Evolutionary conservation across 2,888 invertebrate species (phyloP).

Genomic region (Tinea pellionella): DNA sequence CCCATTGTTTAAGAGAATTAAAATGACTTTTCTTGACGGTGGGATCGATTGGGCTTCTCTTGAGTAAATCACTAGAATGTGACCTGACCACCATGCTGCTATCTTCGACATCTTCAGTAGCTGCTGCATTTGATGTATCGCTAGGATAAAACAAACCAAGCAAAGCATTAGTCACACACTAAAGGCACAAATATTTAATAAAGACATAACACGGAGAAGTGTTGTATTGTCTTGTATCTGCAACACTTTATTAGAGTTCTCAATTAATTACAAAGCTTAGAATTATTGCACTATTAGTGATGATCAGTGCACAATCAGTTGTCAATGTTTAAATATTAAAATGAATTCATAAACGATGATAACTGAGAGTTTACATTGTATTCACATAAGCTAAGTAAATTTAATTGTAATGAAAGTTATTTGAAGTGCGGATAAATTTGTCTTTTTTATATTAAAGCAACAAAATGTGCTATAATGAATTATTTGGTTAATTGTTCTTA

Average conservation of each 20-base stretch:
- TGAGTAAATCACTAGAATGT: slow-evolving; percentile 81
- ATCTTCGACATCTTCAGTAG: slow-evolving; percentile 64
- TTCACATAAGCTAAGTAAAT: slow-evolving; percentile 49
- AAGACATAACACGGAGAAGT: slow-evolving; percentile 25
- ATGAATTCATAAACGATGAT: slow-evolving; percentile 41
- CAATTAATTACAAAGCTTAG: slow-evolving; percentile 63
- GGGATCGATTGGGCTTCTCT: slow-evolving; percentile 73
- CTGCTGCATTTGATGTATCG: slow-evolving; percentile 63
- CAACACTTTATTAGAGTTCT: slow-evolving; percentile 37
- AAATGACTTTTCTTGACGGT: slow-evolving; percentile 74
- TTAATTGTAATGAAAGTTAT: slow-evolving; percentile 27
- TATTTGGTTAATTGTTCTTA: slow-evolving; percentile 5
- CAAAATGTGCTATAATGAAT: slow-evolving; percentile 2
- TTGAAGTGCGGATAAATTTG: slow-evolving; percentile 56
- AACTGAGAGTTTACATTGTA: slow-evolving; percentile 52
- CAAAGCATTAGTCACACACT: slow-evolving; percentile 71
- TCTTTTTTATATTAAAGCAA: not conserved
- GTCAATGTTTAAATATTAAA: slow-evolving; percentile 28
- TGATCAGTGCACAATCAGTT: slow-evolving; percentile 58
- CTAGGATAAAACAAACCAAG: slow-evolving; percentile 69
- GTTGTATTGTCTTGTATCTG: slow-evolving; percentile 58
- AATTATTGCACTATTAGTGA: slow-evolving; percentile 63
- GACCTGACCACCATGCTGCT: slow-evolving; percentile 71
- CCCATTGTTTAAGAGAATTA: slow-evolving; percentile 87
- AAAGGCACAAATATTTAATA: slow-evolving; percentile 53